These are phyloP conservation scores for Monomorium pharaonis DNA, from an alignment of 1,140 invertebrate species.

Conservation along the genomic window DNA sequence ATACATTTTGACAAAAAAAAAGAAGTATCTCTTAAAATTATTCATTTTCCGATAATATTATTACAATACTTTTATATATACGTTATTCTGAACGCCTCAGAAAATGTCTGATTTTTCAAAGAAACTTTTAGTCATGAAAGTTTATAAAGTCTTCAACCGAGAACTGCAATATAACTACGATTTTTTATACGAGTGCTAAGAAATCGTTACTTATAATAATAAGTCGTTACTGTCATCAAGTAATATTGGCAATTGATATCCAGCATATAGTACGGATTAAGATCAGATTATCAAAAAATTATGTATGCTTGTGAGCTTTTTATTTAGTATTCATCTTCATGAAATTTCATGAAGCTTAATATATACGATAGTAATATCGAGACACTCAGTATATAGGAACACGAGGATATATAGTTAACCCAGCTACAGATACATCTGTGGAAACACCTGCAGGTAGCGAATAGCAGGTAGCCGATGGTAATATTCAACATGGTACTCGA, in stretches of 20 bases:
- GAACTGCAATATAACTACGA: background rate
- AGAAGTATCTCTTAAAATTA: background rate
- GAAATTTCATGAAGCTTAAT: background rate
- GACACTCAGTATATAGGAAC: background rate
- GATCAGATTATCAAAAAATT: background rate
- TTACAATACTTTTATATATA: background rate
- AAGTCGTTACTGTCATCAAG: background rate
- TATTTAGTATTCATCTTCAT: background rate
- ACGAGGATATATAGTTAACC: background rate
- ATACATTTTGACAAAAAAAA: background rate
- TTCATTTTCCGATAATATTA: background rate
- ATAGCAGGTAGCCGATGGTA: background rate
- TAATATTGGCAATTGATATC: background rate
- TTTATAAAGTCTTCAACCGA: too few relatives aligned
- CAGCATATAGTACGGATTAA: background rate
- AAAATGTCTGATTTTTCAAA: background rate
- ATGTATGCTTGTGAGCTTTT: background rate
- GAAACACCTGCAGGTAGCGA: background rate
- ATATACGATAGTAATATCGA: background rate
- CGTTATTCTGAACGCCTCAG: background rate
- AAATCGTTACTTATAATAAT: background rate
- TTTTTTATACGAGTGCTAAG: background rate
- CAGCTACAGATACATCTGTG: background rate
- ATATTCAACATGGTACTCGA: background rate
- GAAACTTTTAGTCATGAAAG: background rate